phyloP scores from a whole-genome alignment of 2,797 vertebrate genomes.

The Craterocephalus amniculus region DNA sequence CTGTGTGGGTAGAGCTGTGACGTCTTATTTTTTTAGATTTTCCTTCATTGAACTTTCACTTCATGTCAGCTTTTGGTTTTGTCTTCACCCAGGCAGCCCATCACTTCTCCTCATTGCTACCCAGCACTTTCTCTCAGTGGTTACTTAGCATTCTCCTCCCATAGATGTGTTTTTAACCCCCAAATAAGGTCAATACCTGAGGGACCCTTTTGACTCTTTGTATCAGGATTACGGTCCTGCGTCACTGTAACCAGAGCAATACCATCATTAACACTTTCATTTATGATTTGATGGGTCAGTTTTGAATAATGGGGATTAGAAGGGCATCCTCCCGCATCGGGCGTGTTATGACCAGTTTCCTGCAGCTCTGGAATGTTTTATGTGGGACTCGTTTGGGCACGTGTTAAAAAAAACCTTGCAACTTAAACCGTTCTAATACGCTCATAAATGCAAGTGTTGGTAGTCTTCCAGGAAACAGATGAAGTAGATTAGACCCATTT shows the following conservation, averaged over 20 bases:
- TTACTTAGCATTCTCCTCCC: too few relatives aligned
- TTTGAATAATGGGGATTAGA: background rate
- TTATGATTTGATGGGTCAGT: background rate
- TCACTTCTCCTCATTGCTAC: background rate
- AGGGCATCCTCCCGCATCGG: background rate
- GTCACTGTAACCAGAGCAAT: background rate
- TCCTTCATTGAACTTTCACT: slow-evolving; percentile 20
- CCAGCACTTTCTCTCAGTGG: background rate
- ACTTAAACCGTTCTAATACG: background rate
- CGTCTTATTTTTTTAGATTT: background rate
- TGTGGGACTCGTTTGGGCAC: background rate
- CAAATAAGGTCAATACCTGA: background rate
- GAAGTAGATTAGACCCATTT: background rate
- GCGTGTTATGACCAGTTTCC: slow-evolving; percentile 13
- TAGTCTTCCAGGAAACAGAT: background rate
- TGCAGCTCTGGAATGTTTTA: slow-evolving; percentile 23
- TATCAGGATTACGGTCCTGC: background rate
- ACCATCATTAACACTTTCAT: too few relatives aligned
- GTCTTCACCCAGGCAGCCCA: background rate
- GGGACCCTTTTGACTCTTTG: background rate
- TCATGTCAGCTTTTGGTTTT: slow-evolving; percentile 11
- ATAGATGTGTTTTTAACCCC: background rate
- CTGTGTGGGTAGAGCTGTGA: background rate
- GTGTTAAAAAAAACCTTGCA: background rate
- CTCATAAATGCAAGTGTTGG: background rate